Conservation (phyloP, 2,113 vertebrate genomes). For the Hylia prasina region DNA sequence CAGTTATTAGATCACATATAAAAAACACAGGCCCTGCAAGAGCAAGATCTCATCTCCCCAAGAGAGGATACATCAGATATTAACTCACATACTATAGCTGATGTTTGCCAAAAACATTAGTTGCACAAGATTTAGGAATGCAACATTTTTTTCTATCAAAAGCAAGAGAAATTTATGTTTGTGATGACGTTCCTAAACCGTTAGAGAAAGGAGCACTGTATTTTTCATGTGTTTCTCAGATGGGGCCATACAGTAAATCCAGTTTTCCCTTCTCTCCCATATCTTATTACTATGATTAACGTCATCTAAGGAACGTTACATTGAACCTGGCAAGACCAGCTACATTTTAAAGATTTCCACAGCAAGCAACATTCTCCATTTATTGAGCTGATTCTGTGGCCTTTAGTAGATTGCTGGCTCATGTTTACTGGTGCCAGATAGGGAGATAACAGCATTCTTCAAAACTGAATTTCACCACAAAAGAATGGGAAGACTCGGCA, state of each 20-base stretch:
- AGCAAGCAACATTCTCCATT: conserved; percentile 33
- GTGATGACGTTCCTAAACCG: conserved; percentile 5
- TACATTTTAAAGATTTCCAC: conserved; percentile 45
- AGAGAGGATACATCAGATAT: conserved; percentile 37
- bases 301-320: conserved; percentile 1
- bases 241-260: conserved; percentile 49
- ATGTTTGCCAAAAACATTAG: conserved; percentile 34
- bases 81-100: conserved; percentile 25
- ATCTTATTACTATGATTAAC: conserved; percentile 51
- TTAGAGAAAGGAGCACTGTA: neutral
- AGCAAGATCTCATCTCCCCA: conserved; percentile 37
- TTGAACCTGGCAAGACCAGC: conserved; percentile 28
- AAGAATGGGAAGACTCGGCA: neutral
- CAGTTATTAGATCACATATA: neutral
- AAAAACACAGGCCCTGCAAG: neutral
- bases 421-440: neutral
- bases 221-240: conserved; percentile 17
- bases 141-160: conserved; percentile 26
- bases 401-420: neutral
- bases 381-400: neutral
- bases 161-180: conserved; percentile 46
- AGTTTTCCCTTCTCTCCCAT: conserved; percentile 14
- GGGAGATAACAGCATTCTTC: conserved; percentile 37
- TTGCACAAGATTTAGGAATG: conserved; percentile 59
- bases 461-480: neutral